Evolutionary conservation across 2,113 vertebrate species (phyloP).

Genomic region (Pampusana beccarii): DNA sequence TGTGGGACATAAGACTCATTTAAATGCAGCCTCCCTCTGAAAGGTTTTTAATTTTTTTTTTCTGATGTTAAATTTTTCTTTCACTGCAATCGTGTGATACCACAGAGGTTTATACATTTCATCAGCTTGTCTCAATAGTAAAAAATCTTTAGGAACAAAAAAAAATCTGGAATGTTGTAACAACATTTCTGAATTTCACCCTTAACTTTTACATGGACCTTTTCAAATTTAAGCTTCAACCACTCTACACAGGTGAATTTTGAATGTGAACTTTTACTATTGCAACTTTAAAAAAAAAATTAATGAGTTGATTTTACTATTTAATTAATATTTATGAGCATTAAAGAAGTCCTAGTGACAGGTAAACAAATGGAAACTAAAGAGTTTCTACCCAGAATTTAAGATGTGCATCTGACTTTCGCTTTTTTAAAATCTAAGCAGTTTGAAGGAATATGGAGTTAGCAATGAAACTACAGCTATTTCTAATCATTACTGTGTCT

Average conservation of each 20-base stretch:
- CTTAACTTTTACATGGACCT: not conserved
- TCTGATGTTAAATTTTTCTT: not conserved
- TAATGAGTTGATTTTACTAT: not conserved
- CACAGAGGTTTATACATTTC: not conserved
- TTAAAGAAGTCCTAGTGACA: not conserved
- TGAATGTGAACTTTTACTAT: not conserved
- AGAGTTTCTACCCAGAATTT: not conserved
- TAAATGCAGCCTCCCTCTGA: not conserved
- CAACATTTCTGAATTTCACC: not conserved
- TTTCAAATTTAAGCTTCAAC: not conserved
- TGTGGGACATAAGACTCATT: not conserved
- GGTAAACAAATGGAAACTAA: not conserved
- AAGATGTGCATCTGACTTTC: not conserved
- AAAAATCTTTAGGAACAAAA: not conserved
- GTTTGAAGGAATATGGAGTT: not conserved
- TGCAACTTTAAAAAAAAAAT: not conserved
- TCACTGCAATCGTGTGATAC: not conserved
- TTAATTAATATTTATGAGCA: not conserved
- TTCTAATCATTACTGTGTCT: constrained; percentile 59
- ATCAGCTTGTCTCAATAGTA: not conserved
- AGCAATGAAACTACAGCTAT: constrained; percentile 39
- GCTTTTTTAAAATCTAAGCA: not conserved
- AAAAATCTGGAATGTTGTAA: not conserved
- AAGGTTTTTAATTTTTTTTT: not conserved
- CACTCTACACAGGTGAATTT: not conserved